A percentile compares a stretch with the other conserved stretches of the same genome.
These are phyloP conservation scores for Drosophila malerkotliana DNA, from an alignment of 1,140 invertebrate species.

Conservation along the genomic window DNA sequence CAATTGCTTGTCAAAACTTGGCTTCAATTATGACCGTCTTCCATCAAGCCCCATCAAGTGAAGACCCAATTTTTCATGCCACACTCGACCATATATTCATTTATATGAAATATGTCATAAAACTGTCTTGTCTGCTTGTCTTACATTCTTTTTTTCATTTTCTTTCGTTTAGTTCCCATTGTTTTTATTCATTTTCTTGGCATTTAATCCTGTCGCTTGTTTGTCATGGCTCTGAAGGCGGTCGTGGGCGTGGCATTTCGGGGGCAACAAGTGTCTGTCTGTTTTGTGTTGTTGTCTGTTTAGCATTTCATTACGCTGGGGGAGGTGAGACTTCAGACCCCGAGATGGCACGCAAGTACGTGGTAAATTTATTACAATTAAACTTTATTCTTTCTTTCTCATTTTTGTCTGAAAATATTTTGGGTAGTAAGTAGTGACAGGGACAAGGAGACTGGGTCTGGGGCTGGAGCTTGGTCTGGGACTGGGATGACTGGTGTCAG, in stretches of 20 bases:
- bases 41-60: conserved; percentile 13
- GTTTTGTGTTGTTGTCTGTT: conserved; percentile 28
- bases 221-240: background rate
- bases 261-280: conserved; percentile 64
- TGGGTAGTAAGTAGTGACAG: background rate
- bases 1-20: conserved; percentile 12
- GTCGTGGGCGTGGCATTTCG: conserved; percentile 17
- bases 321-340: conserved; percentile 18
- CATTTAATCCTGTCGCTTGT: conserved; percentile 19
- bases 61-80: conserved; percentile 23
- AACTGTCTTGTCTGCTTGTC: conserved; percentile 45
- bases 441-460: too few species aligned
- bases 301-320: conserved; percentile 56
- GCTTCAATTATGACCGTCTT: conserved; percentile 41
- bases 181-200: conserved; percentile 5
- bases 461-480: background rate
- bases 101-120: conserved; percentile 46
- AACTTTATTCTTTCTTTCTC: conserved; percentile 38
- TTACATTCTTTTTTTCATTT: background rate
- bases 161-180: background rate
- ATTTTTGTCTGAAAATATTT: background rate
- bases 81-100: conserved; percentile 31
- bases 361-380: conserved; percentile 78
- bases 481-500: conserved; percentile 25
- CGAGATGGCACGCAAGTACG: conserved; percentile 39